Evolutionary conservation across 2,113 vertebrate genomes (phyloP), one percentile per base, ranked within the genome.

Genomic region (Cervus canadensis): DNA sequence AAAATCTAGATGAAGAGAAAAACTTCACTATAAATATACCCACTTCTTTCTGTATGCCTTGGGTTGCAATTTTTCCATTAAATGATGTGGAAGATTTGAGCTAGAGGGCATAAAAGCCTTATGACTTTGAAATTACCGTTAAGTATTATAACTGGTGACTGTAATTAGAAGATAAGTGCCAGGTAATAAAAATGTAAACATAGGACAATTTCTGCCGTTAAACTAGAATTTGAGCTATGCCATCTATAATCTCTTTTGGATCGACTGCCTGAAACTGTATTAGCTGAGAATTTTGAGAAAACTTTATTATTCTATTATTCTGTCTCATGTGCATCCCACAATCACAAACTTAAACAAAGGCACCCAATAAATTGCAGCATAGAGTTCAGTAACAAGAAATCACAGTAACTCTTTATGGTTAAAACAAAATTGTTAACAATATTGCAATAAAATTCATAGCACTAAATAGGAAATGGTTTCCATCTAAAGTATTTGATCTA

Each of bases 111-210:
- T 92, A n/a, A 83, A 92, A 92, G 79, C 81, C 62, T 89, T 45
- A 56, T 78, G 56, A 85, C 74, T 62, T 96, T 86, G 40, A 94
- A 97, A 95, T 92, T 91, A 81, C 95, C 87, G 11, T 91, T 91
- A 71, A 83, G 25, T 45, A 93, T 84, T 81, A 85, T 36, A 94
- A 96, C 92, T 71, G 81, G 36, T 74, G 89, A 96, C 57, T 78
- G 2, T 79, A 94, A 97, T 92, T 94, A 96, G 23, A 89, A 94
- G 81, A 87, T 52, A 95, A 93, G 71, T 96, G 56, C 14, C 25
- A 86, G 74, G 84, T 90, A 97, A 76, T 96, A 96, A 97, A 92
- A 94, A 50, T 76, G 43, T 84, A 98, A 97, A 89, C 62, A 79
- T 36, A 93, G 28, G 28, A 84, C 3, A 56, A 48, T 92, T 88